These are phyloP conservation scores for Acrossocheilus fasciatus DNA, from an alignment of 2,797 vertebrate genomes.

Conservation along the genomic window DNA sequence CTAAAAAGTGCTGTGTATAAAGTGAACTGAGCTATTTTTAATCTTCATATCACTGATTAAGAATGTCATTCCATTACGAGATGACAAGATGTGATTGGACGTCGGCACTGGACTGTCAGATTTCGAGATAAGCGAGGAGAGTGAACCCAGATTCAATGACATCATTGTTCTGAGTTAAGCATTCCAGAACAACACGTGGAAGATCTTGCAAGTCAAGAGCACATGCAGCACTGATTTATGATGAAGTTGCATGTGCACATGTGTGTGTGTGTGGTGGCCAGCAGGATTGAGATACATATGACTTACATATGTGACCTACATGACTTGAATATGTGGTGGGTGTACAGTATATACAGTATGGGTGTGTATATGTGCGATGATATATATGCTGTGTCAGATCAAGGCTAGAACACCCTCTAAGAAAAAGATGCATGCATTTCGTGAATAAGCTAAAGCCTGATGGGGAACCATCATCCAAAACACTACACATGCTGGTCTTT, in stretches of 20 bases:
- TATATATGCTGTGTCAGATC: conserved; percentile 1
- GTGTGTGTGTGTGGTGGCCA: conserved; percentile 16
- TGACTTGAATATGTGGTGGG: not conserved
- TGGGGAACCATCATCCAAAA: conserved; percentile 1
- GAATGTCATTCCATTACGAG: conserved; percentile 5
- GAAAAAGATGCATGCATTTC: not conserved
- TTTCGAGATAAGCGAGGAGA: conserved; percentile 30
- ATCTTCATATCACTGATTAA: conserved; percentile 2
- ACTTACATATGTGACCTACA: conserved; percentile 2
- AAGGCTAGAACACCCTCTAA: conserved; percentile 10
- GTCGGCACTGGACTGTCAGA: conserved; percentile 26
- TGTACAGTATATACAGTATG: not conserved
- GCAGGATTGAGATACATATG: not conserved
- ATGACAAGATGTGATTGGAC: conserved; percentile 30
- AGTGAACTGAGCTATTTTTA: not conserved
- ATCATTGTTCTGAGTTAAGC: conserved; percentile 53
- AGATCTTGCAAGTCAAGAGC: conserved; percentile 37
- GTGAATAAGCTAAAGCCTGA: not conserved
- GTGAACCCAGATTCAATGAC: conserved; percentile 44
- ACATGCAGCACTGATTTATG: conserved; percentile 41
- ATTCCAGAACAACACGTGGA: conserved; percentile 35
- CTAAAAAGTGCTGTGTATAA: not conserved
- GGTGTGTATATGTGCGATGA: not conserved
- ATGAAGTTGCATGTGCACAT: conserved; percentile 13
- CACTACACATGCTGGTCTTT: not conserved